Conservation (phyloP, 2,113 vertebrate genomes). For the Zonotrichia leucophrys region DNA sequence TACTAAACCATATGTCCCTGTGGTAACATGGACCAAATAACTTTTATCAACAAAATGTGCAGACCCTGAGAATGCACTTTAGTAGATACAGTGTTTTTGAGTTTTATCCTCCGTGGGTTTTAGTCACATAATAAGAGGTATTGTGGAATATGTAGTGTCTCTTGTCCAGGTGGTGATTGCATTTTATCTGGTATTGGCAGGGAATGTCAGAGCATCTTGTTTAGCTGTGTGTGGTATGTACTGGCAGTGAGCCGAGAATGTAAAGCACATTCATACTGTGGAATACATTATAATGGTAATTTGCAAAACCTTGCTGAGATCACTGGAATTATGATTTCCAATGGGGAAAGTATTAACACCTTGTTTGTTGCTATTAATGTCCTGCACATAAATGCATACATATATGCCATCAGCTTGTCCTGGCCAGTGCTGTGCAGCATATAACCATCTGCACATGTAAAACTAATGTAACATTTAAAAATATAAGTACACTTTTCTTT, state of each 20-base stretch:
- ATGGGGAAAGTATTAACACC: neutral
- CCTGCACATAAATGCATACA: neutral
- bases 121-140: neutral
- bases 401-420: neutral
- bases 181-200: neutral
- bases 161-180: neutral
- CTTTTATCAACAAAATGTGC: neutral
- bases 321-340: neutral
- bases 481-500: neutral
- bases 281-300: neutral
- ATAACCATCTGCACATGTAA: neutral
- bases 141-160: neutral
- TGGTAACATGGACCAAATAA: neutral
- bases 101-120: neutral
- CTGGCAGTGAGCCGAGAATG: neutral
- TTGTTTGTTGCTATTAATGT: neutral
- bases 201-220: slow-evolving; percentile 11
- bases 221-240: slow-evolving; percentile 9
- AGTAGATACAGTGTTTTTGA: neutral
- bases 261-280: neutral
- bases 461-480: neutral
- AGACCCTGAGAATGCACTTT: neutral
- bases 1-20: neutral
- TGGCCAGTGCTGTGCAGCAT: neutral
- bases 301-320: neutral